Base-by-base conservation (phyloP, 2,888 invertebrate species). In the Drosophila histrio region DNA sequence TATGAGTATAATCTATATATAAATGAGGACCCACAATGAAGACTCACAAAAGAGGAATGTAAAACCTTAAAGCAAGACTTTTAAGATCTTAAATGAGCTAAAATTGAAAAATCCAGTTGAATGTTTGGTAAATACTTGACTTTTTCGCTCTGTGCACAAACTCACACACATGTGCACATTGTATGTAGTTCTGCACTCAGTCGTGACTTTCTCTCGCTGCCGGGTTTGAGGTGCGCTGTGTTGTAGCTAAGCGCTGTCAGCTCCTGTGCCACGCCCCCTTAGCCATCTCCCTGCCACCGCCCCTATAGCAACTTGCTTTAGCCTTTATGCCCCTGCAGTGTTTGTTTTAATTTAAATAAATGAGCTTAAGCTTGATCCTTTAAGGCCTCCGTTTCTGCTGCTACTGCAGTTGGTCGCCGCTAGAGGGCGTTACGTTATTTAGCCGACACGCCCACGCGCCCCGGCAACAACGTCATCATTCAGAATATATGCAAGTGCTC, bases 311-410 rank as follows among this genome's bases (percentile, higher is more conserved):
- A 13, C 22, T 58, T 43, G 57, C 17, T 59, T 66, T 72, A 70
- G 79, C 64, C 75, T 72, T 77, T 72, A 64, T 75, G 75, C 26
- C 87, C 71, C 72, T 79, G 72, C 85, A 83, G 85, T 89, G 89
- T 89, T 89, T 89, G 88, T 83, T 89, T 89, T 89, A 87, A 89
- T 89, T 89, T 89, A 89, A 89, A 89, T 89, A 89, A 89, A 89
- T 89, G 89, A 89, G 89, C 89, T 89, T 87, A 89, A 89, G 87
- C 80, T 72, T 83, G 84, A 84, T 86, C 84, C 86, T 83, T 87
- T 83, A 88, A 86, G 78, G 84, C 84, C 86, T 68, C 61, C 64
- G 70, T 56, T 50, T n/a, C 59, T 56, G 59, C 61, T 49, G 63
- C 57, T 49, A 61, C 57, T 68, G 49, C 56, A 53, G 54, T 39